Evolutionary conservation across 2,113 vertebrate genomes (phyloP).

Genomic region (Strix uralensis): DNA sequence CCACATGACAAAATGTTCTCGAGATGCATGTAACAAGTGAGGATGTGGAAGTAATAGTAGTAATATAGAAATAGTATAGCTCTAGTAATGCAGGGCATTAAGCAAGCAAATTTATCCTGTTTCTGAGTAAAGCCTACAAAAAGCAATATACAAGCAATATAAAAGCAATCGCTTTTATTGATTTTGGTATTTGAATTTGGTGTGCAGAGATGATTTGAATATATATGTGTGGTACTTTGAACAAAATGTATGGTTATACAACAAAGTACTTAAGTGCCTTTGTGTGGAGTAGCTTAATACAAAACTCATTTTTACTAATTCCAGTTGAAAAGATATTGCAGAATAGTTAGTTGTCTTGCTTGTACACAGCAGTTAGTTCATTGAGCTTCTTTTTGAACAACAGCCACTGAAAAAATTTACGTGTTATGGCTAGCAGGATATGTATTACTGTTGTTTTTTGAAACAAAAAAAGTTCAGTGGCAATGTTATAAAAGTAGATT

Average conservation of each 20-base stretch:
- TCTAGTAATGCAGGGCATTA: neutral
- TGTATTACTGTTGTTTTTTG: neutral
- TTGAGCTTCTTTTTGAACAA: neutral
- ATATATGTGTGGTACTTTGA: neutral
- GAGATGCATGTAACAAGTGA: rapidly evolving
- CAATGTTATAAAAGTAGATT: neutral
- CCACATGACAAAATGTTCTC: neutral
- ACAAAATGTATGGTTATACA: neutral
- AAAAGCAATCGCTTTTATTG: neutral
- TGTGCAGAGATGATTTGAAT: neutral
- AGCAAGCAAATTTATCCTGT: neutral
- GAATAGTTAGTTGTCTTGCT: neutral
- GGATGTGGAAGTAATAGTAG: neutral
- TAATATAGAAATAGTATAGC: neutral
- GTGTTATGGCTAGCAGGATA: neutral
- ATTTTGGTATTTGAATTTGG: neutral
- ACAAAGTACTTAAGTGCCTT: neutral
- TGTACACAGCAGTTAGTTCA: neutral
- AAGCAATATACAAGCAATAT: neutral
- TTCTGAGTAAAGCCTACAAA: neutral
- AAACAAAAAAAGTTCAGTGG: neutral
- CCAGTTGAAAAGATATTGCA: neutral
- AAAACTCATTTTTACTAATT: neutral
- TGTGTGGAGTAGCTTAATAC: neutral
- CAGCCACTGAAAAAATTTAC: neutral